Evolutionary conservation across 2,113 vertebrate species (phyloP).

Genomic region (Rattus rattus): DNA sequence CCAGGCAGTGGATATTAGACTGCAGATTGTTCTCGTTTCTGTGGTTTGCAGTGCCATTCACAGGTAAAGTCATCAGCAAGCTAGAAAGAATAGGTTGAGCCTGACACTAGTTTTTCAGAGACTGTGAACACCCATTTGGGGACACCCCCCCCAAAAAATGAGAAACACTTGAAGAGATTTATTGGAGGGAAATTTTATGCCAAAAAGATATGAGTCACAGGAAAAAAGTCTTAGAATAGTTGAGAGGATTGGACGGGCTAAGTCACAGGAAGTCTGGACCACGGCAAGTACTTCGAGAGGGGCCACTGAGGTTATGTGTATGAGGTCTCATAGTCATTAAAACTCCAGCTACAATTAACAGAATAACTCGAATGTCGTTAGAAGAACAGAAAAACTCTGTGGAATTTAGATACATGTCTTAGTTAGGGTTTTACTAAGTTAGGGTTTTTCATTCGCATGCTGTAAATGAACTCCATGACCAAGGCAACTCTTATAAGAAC

Average conservation of each 20-base stretch:
- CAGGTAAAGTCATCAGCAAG: not conserved
- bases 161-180: not conserved
- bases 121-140: not conserved
- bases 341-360: not conserved
- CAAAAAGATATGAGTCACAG: conserved; percentile 8
- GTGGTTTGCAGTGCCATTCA: not conserved
- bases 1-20: not conserved
- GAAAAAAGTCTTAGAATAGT: conserved; percentile 14
- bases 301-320: not conserved
- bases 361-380: not conserved
- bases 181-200: conserved; percentile 2
- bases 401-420: too few relatives aligned
- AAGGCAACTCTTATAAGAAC: too few relatives aligned
- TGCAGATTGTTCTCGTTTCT: conserved; percentile 4
- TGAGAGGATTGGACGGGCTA: not conserved
- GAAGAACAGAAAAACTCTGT: not conserved
- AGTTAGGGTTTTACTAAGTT: too few relatives aligned
- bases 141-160: not conserved
- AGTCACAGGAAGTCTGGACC: not conserved
- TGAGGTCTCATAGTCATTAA: not conserved
- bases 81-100: not conserved
- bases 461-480: too few relatives aligned
- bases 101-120: conserved; percentile 21
- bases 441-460: too few relatives aligned
- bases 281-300: not conserved